phyloP scores from a whole-genome alignment of 1,140 invertebrate genomes.

The Neodiprion lecontei region DNA sequence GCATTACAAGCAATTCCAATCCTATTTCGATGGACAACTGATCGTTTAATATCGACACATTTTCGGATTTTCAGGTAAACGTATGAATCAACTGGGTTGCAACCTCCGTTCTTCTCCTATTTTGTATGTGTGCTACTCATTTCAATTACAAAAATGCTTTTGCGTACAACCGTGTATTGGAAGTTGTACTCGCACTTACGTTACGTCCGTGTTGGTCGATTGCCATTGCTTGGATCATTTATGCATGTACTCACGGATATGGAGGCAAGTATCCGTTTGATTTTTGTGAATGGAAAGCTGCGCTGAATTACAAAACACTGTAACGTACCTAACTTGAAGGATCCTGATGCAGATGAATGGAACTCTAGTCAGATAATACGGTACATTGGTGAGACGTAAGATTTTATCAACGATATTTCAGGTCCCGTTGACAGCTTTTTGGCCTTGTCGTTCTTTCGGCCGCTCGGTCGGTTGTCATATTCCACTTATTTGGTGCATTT shows the following conservation, averaged over 20 bases:
- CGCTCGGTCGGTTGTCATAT: conserved; percentile 66
- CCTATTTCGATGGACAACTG: background rate
- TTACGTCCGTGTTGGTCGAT: conserved; percentile 51
- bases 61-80: background rate
- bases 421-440: conserved; percentile 63
- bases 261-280: conserved; percentile 17
- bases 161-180: conserved; percentile 26
- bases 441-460: conserved; percentile 62
- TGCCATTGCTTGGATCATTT: conserved; percentile 60
- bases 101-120: too few relatives aligned
- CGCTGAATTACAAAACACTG: too few relatives aligned
- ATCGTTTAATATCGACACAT: background rate
- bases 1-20: background rate
- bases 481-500: conserved; percentile 65
- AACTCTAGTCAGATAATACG: background rate
- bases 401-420: conserved; percentile 30
- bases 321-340: too few relatives aligned
- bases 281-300: too few relatives aligned
- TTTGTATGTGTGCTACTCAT: too few relatives aligned
- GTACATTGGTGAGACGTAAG: background rate
- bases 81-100: too few relatives aligned
- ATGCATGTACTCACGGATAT: conserved; percentile 51
- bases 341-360: background rate
- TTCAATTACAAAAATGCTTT: background rate
- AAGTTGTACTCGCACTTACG: conserved; percentile 47